These are phyloP conservation scores for Pachliopta kotzebuea DNA, from an alignment of 2,888 invertebrate species.

Conservation along the genomic window DNA sequence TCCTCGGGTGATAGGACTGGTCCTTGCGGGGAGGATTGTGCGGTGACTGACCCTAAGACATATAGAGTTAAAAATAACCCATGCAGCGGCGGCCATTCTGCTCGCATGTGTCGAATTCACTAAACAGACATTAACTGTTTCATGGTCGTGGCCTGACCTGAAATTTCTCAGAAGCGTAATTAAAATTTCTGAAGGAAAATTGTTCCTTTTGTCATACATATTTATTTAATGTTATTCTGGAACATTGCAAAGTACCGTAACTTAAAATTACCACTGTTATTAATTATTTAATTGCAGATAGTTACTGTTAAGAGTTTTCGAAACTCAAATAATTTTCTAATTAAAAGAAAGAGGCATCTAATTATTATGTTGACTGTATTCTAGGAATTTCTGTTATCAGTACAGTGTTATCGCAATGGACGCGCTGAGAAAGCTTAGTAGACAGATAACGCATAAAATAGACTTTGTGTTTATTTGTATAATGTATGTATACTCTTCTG, in stretches of 20 bases:
- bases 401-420: slow-evolving; percentile 49
- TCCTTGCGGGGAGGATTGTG: slow-evolving; percentile 69
- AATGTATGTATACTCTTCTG: background rate
- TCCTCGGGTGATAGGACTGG: slow-evolving; percentile 76
- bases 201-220: background rate
- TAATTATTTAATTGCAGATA: background rate
- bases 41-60: slow-evolving; percentile 76
- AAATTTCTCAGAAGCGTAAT: slow-evolving; percentile 57
- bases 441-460: slow-evolving; percentile 39
- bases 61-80: slow-evolving; percentile 78
- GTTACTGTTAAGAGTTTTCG: background rate
- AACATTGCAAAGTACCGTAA: background rate
- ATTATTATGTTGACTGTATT: slow-evolving; percentile 48
- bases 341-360: slow-evolving; percentile 37
- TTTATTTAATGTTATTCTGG: background rate
- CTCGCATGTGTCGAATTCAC: slow-evolving; percentile 79
- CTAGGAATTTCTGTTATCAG: slow-evolving; percentile 58
- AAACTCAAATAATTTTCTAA: slow-evolving; percentile 9
- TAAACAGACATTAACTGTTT: slow-evolving; percentile 77
- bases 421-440: slow-evolving; percentile 40
- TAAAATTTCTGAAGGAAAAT: slow-evolving; percentile 22
- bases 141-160: slow-evolving; percentile 78
- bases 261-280: background rate
- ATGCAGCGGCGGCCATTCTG: slow-evolving; percentile 74
- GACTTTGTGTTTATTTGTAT: slow-evolving; percentile 28